phyloP scores from a whole-genome alignment of 2,797 vertebrate genomes.

The Cygnus olor region DNA sequence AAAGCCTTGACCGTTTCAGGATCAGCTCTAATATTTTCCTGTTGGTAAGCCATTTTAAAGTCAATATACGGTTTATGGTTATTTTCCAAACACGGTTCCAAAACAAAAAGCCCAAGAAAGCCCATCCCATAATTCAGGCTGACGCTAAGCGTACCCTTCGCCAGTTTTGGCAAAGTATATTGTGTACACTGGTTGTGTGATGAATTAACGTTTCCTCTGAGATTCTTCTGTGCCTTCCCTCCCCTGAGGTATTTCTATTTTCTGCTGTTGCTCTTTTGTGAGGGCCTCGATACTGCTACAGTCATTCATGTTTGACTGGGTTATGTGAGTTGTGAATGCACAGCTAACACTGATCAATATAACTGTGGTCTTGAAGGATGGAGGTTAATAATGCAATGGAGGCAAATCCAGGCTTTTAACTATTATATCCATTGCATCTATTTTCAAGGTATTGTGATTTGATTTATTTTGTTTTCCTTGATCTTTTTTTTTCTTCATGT shows the following conservation, averaged over 20 bases:
- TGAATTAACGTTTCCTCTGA: not conserved
- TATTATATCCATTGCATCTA: not conserved
- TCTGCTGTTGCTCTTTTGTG: not conserved
- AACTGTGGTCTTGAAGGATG: not conserved
- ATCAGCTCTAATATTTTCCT: conserved; percentile 48
- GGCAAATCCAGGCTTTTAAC: not conserved
- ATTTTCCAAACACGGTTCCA: conserved; percentile 38
- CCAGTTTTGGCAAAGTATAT: not conserved
- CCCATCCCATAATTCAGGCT: conserved; percentile 9
- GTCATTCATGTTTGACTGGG: not conserved
- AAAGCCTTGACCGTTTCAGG: not conserved
- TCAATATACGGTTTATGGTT: not conserved
- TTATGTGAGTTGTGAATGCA: not conserved
- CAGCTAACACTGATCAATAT: not conserved
- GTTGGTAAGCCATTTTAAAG: conserved; percentile 29
- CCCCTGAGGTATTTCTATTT: not conserved
- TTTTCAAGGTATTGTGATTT: not conserved
- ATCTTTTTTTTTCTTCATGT: not conserved
- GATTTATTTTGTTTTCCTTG: not conserved
- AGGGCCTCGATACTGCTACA: not conserved
- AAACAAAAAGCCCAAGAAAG: conserved; percentile 8
- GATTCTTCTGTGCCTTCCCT: not conserved
- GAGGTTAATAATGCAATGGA: not conserved
- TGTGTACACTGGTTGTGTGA: not conserved
- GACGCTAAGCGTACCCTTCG: not conserved